These are phyloP conservation scores for Crossaster papposus DNA, from an alignment of 53 echinoderm and acorn worm genomes.

Conservation along the genomic window DNA sequence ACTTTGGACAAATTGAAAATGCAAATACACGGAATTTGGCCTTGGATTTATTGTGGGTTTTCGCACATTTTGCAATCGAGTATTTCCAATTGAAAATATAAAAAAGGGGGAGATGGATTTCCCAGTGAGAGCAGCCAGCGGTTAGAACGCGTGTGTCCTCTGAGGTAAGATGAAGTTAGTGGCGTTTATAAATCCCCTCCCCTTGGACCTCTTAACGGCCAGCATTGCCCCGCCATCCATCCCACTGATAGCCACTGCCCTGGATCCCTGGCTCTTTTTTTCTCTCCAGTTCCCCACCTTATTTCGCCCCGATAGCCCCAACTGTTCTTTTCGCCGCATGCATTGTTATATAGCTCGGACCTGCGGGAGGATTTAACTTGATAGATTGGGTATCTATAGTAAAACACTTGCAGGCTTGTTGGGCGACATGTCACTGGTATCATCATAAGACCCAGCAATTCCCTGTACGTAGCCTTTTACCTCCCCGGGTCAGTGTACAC, in stretches of 20 bases:
- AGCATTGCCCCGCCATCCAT: slow-evolving; percentile 2
- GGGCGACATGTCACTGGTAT: slow-evolving; percentile 16
- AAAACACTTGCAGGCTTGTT: slow-evolving; percentile 54
- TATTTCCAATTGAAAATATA: background rate
- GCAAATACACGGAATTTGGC: background rate
- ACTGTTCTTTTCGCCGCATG: slow-evolving; percentile 39
- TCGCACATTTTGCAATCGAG: background rate
- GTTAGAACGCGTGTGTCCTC: slow-evolving; percentile 31
- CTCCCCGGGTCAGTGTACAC: slow-evolving; percentile 20
- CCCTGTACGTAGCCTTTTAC: slow-evolving; percentile 30
- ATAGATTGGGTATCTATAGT: slow-evolving; percentile 52
- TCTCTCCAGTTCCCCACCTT: background rate
- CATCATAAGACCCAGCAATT: slow-evolving; percentile 35
- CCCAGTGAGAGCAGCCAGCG: slow-evolving; percentile 6
- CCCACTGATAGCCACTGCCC: slow-evolving; percentile 12
- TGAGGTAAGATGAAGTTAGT: slow-evolving; percentile 44
- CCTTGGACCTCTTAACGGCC: slow-evolving; percentile 35
- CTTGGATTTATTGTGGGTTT: background rate
- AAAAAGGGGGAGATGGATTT: slow-evolving; percentile 3
- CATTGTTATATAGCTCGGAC: slow-evolving; percentile 50
- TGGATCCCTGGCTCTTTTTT: background rate
- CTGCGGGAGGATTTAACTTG: slow-evolving; percentile 62
- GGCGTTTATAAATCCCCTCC: slow-evolving; percentile 56
- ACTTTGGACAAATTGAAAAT: background rate
- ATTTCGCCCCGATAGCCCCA: slow-evolving; percentile 1